These are phyloP conservation scores for Lordiphosa clarofinis DNA, from an alignment of 1,140 invertebrate species.

Conservation along the genomic window DNA sequence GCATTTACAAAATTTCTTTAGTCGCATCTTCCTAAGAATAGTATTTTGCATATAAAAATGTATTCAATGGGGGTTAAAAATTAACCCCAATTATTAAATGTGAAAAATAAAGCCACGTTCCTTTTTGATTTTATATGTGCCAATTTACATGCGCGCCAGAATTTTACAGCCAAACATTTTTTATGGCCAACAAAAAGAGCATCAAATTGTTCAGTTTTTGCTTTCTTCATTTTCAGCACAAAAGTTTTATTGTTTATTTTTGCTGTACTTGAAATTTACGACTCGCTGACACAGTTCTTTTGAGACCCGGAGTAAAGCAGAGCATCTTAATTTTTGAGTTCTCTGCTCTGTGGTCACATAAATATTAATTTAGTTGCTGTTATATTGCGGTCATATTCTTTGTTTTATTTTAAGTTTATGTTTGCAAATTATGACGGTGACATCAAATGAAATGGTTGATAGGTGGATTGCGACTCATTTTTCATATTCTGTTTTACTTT, in stretches of 20 bases:
- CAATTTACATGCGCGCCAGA: no score
- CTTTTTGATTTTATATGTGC: no score
- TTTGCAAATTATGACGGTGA: constrained; percentile 36
- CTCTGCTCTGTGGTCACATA: constrained; percentile 39
- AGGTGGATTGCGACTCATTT: no score
- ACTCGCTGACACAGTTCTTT: constrained; percentile 42
- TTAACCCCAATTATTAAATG: no score
- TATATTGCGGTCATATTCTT: constrained; percentile 36
- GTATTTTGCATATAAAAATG: no score
- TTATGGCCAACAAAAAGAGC: neutral
- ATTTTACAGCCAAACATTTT: constrained; percentile 17
- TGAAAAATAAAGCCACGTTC: neutral
- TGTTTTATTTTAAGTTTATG: constrained; percentile 32
- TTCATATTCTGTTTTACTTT: no score
- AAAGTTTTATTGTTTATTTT: constrained; percentile 68
- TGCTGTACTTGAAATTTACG: constrained; percentile 62
- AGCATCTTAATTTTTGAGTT: constrained; percentile 60
- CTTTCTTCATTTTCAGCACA: constrained; percentile 32
- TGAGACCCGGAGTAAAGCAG: constrained; percentile 1
- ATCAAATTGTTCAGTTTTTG: constrained; percentile 22
- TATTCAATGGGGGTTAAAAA: no score
- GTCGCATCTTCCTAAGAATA: no score
- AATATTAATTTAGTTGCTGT: constrained; percentile 68
- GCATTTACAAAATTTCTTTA: no score
- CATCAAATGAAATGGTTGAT: constrained; percentile 14